phyloP scores from a whole-genome alignment of 1,140 invertebrate genomes.

The Belonocnema kinseyi region DNA sequence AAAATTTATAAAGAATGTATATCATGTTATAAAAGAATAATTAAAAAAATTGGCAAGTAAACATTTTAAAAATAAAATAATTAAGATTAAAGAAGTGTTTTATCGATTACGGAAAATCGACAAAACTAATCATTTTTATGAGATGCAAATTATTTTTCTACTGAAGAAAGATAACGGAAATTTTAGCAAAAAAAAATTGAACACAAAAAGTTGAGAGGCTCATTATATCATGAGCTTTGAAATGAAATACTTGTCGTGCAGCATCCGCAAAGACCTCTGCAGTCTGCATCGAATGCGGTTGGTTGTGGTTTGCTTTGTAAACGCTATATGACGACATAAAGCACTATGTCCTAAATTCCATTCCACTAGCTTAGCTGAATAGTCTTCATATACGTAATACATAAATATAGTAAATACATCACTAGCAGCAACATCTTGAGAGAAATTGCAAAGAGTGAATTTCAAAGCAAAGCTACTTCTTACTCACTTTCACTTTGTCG shows the following conservation, averaged over 20 bases:
- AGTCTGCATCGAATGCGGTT: constrained; percentile 4
- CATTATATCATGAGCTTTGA: no score
- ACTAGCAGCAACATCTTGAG: background rate
- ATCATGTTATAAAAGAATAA: no score
- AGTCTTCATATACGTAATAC: background rate
- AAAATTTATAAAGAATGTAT: no score
- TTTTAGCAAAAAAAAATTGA: no score
- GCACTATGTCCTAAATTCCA: background rate
- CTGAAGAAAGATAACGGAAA: no score
- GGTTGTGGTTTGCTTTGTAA: constrained; percentile 5
- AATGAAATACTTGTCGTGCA: background rate
- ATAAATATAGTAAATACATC: background rate
- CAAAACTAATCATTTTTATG: no score
- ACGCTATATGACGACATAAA: constrained; percentile 7
- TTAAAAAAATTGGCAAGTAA: no score
- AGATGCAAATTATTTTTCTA: no score
- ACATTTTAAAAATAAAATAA: no score
- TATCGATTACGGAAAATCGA: no score
- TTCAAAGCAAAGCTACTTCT: background rate
- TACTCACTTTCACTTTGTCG: background rate
- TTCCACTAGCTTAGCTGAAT: background rate
- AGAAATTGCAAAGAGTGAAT: constrained; percentile 5
- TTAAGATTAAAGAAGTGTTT: no score
- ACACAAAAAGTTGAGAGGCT: no score
- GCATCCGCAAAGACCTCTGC: background rate